These are phyloP conservation scores for Heliconius charithonia DNA, from an alignment of 2,888 invertebrate genomes.

Conservation along the genomic window DNA sequence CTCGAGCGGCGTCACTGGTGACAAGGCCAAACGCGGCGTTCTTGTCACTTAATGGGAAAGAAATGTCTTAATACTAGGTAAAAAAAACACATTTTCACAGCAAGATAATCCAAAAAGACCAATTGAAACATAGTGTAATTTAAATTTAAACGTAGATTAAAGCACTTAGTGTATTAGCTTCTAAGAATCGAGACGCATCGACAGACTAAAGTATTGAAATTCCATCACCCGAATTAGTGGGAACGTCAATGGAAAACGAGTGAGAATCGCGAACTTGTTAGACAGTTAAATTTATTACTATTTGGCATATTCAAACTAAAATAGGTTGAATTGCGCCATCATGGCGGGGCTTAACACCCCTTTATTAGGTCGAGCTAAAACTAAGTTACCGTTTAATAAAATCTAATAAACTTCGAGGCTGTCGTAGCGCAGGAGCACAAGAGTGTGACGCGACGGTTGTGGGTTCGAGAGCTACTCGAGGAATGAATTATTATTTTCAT, in stretches of 20 bases:
- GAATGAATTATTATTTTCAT: too few species aligned
- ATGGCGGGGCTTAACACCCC: too few species aligned
- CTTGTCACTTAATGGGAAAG: too few species aligned
- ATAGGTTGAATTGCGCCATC: background rate
- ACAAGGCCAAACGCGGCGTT: too few species aligned
- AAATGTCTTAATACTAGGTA: too few species aligned
- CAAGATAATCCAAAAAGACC: background rate
- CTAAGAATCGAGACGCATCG: slow-evolving; percentile 40
- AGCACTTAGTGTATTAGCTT: slow-evolving; percentile 33
- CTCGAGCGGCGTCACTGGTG: too few species aligned
- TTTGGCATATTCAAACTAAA: background rate
- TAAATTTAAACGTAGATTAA: slow-evolving; percentile 4
- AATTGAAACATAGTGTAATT: background rate
- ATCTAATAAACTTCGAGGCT: too few species aligned
- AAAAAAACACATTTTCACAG: background rate
- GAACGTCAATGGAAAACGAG: slow-evolving; percentile 27
- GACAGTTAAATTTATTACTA: slow-evolving; percentile 23
- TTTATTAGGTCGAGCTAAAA: too few species aligned
- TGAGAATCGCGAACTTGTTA: background rate
- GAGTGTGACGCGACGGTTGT: too few species aligned
- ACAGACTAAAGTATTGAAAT: slow-evolving; percentile 45
- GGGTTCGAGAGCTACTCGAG: too few species aligned
- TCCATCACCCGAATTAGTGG: slow-evolving; percentile 48
- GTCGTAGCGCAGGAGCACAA: too few species aligned
- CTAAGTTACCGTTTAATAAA: too few species aligned